A percentile compares a stretch with the other conserved stretches of the same genome.
These are phyloP conservation scores for Sitophilus oryzae DNA, from an alignment of 1,140 invertebrate genomes.

Conservation along the genomic window DNA sequence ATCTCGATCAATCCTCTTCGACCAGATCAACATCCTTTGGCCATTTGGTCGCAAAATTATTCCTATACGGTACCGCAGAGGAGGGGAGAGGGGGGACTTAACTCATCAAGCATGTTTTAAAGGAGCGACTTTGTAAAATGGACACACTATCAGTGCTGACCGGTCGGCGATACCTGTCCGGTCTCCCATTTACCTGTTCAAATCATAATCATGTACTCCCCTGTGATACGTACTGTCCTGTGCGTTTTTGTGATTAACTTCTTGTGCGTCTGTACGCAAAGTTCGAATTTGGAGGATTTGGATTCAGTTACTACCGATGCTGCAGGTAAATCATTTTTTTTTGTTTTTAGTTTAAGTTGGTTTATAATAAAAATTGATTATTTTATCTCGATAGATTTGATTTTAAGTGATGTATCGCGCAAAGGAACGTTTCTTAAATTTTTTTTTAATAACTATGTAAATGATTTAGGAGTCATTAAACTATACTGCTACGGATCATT, in stretches of 20 bases:
- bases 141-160: conserved; percentile 30
- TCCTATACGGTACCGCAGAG: conserved; percentile 14
- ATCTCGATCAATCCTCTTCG: conserved; percentile 12
- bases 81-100: conserved; percentile 33
- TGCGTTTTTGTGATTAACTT: conserved; percentile 25
- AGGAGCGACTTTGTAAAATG: conserved; percentile 38
- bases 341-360: not conserved
- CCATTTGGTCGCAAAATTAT: conserved; percentile 26
- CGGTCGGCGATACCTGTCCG: conserved; percentile 19
- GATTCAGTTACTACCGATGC: conserved; percentile 26
- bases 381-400: conserved; percentile 1
- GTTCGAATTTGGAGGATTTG: conserved; percentile 13
- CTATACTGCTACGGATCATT: not conserved
- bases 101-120: conserved; percentile 31
- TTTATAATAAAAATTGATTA: not conserved
- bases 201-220: conserved; percentile 27
- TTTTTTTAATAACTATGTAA: not conserved
- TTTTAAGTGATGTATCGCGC: no score
- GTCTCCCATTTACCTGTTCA: conserved; percentile 17
- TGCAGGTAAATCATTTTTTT: conserved; percentile 21
- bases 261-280: conserved; percentile 7
- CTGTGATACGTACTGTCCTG: conserved; percentile 26
- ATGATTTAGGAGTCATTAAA: not conserved
- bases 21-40: conserved; percentile 23
- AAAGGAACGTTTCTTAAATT: not conserved